Evolutionary conservation across 2,888 invertebrate species (phyloP), one percentile per base, ranked within the genome.

Genomic region (Ophion costatus): DNA sequence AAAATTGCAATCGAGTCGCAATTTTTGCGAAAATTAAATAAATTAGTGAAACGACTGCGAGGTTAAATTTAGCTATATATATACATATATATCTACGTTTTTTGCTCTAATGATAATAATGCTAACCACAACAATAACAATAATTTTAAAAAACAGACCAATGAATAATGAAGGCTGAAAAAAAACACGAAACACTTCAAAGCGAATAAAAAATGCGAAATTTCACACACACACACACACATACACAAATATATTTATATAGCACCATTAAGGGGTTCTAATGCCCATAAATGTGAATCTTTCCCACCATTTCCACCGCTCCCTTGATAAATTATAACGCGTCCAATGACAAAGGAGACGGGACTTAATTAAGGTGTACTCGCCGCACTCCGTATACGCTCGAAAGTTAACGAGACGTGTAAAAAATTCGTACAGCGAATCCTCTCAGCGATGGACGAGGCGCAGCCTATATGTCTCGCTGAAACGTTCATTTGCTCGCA

Each of bases 351-450:
- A 45, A 51, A 61, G 61, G 29, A 61, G 29, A 67, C 74, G 73
- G 10, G 7, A 29, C 42, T 22, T 83, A 79, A 80, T 83, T 79
- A 70, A 64, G 69, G 71, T 22, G 63, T 66, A 77, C 71, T 73
- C 67, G 70, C 69, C 69, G 70, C 79, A 64, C 69, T 17, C 24
- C 14, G 51, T 5, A 5, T 14, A 45, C 24, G 70, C 69, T 70
- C 22, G 83, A 79, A 83, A 83, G 75, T 83, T 79, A 79, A 80
- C 79, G 79, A 79, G 79, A 70, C 75, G 79, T 70, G 69, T 29
- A 51, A 83, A 83, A 83, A 79, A 83, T 83, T 74, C 79, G 79
- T 63, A 79, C 33, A 51, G 67, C 78, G 20, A 83, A 63, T 63
- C n/a, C 42, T 66, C 29, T 24, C 38, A 61, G 51, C 38, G 10